Evolutionary conservation across 1,140 invertebrate genomes (phyloP), one percentile per base, ranked within the genome.

Genomic region (Penaeus indicus): DNA sequence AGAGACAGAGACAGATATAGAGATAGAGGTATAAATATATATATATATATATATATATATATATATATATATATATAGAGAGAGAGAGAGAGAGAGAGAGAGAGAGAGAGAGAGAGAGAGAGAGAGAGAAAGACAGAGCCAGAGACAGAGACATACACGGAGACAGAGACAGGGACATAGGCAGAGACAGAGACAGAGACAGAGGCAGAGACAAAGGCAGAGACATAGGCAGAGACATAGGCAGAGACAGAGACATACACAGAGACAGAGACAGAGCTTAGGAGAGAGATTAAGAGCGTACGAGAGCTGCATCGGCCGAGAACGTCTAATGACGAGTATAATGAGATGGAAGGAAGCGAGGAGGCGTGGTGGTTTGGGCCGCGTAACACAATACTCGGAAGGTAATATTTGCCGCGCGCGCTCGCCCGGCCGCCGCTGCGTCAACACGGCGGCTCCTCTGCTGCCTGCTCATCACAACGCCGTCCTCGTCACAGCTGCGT

Each of bases 371-470:
- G 27, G 60, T 32, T 27, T 25, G 42, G 11, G 27, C 60, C 63
- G 54, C 22, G 81, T 84, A 84, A 84, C 62, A 84, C 81, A 64
- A 84, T 84, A 84, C 81, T 84, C 54, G 32, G 75, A 54, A 38
- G 81, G 81, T 63, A 67, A n/a, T 84, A 67, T 84, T 84, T 84
- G 63, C 27, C 81, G 62, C 63, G 60, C 62, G 63, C 81, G 38
- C 60, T 64, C 54, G 54, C 54, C 54, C 54, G 54, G 47, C 60
- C 81, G 32, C 81, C 27, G 62, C 62, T 84, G 61, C n/a, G 62
- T 84, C 81, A 84, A 84, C 81, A 84, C 54, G 54, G 10, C 54
- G 54, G 54, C 54, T 16, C 16, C 54, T 54, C 54, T 54, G 54
- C 54, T 13, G 54, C 54, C 54, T 11, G 7, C 54, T 11, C 54